Conservation (phyloP, 2,888 invertebrate species). For the Entomobrya proxima region DNA sequence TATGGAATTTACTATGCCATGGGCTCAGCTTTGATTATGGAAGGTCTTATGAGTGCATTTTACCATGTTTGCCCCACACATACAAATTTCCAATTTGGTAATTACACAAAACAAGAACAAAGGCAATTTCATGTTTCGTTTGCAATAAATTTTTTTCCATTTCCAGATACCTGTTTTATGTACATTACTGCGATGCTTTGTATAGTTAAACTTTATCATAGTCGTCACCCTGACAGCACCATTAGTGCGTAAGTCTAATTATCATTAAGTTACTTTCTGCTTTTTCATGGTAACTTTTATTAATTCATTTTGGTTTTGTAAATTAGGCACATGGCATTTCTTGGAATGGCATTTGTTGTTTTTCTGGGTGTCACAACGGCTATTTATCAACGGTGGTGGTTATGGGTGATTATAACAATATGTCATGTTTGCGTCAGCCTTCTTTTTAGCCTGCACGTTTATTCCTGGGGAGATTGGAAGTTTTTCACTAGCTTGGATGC, state of each 20-base stretch:
- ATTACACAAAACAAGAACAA: no score
- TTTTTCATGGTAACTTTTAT: neutral
- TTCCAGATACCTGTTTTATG: conserved; percentile 92
- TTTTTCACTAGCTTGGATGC: neutral
- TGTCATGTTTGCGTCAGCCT: neutral
- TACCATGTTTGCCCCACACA: conserved; percentile 94
- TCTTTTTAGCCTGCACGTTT: neutral
- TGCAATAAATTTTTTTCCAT: neutral
- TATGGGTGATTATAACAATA: neutral
- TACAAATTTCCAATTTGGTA: conserved; percentile 94
- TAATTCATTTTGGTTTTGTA: neutral
- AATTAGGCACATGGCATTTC: neutral
- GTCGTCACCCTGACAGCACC: conserved; percentile 91
- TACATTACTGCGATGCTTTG: conserved; percentile 91
- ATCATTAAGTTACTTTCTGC: neutral
- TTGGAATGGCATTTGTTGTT: neutral
- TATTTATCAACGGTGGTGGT: neutral
- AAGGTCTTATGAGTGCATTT: conserved; percentile 89
- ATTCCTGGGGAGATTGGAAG: neutral
- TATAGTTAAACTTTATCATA: conserved; percentile 92
- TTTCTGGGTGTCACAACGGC: neutral
- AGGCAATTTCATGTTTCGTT: conserved; percentile 76
- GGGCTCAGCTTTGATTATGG: conserved; percentile 90
- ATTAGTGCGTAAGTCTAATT: conserved; percentile 80
- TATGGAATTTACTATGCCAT: conserved; percentile 91